Evolutionary conservation across 2,888 invertebrate species (phyloP), one percentile per base, ranked within the genome.

Genomic region (Lasius fuliginosus): DNA sequence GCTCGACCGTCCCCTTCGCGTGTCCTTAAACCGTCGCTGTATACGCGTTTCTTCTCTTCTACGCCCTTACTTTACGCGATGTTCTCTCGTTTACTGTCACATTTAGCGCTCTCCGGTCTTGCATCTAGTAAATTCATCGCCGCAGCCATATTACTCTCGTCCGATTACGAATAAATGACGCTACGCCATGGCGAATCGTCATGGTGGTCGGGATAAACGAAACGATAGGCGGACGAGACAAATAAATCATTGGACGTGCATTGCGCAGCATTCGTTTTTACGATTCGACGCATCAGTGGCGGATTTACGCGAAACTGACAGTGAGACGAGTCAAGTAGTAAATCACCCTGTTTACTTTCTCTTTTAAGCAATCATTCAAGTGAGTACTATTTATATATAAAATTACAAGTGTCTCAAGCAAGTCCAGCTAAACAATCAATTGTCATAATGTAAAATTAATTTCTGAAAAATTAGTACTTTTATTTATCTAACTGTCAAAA

Each of bases 151-250:
- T 81, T 81, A 49, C 33, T 73, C 79, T 73, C 60, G 79, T 60
- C 58, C 79, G 79, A 81, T 81, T 81, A 81, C 73, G 79, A 81
- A 81, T 81, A 73, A 81, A 81, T 68, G 77, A 77, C 42, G 42
- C 46, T 46, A 49, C 36, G 65, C n/a, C 60, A 40, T 18, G 40
- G 75, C 56, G 49, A 42, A 30, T n/a, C n/a, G 27, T 4, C 60
- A 3, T 73, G 23, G 36, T 18, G 18, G 49, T 30, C 40, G 42
- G 56, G 77, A 77, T 77, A 42, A 77, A 58, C 68, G 77, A 42
- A 68, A 68, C 60, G 79, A 60, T 73, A 60, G 79, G 60, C 79
- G 60, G 79, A 46, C 79, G 74, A 73, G 79, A 81, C 79, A 49
- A 81, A 81, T 81, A 81, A 81, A 73, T 81, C 73, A 73, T 79